These are phyloP conservation scores for Nibea albiflora DNA, from an alignment of 2,113 vertebrate genomes.

Conservation along the genomic window DNA sequence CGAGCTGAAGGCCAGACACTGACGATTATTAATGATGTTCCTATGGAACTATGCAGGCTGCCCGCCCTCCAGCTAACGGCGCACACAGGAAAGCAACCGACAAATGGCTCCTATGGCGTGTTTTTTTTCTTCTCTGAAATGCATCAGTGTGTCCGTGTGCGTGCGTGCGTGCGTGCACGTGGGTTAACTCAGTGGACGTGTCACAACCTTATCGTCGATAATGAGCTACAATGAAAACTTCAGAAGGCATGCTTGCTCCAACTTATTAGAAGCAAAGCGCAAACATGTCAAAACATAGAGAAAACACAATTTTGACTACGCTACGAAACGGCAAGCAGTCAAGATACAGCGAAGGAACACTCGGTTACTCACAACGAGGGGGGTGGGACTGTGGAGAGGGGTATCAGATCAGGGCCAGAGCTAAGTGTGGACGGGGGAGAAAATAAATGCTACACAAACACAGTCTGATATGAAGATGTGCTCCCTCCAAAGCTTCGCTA, in stretches of 20 bases:
- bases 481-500: constrained; percentile 48
- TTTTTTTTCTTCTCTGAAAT: constrained; percentile 11
- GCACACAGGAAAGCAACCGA: constrained; percentile 55
- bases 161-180: constrained; percentile 45
- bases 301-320: constrained; percentile 57
- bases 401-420: constrained; percentile 66
- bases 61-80: constrained; percentile 48
- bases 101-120: constrained; percentile 33
- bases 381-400: too few species aligned
- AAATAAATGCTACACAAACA: constrained; percentile 62
- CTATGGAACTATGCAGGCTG: constrained; percentile 73
- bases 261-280: constrained; percentile 64
- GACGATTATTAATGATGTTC: constrained; percentile 78
- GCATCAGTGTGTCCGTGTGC: constrained; percentile 30
- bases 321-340: constrained; percentile 67
- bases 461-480: constrained; percentile 52
- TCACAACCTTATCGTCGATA: constrained; percentile 55
- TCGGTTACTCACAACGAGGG: constrained; percentile 51
- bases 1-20: constrained; percentile 72
- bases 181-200: constrained; percentile 52
- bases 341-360: constrained; percentile 54
- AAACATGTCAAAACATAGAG: constrained; percentile 70
- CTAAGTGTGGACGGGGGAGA: constrained; percentile 37
- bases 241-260: constrained; percentile 62
- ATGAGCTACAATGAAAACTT: constrained; percentile 58